These are phyloP conservation scores for Rhadinocentrus ornatus DNA, from an alignment of 2,797 vertebrate genomes.

Conservation along the genomic window DNA sequence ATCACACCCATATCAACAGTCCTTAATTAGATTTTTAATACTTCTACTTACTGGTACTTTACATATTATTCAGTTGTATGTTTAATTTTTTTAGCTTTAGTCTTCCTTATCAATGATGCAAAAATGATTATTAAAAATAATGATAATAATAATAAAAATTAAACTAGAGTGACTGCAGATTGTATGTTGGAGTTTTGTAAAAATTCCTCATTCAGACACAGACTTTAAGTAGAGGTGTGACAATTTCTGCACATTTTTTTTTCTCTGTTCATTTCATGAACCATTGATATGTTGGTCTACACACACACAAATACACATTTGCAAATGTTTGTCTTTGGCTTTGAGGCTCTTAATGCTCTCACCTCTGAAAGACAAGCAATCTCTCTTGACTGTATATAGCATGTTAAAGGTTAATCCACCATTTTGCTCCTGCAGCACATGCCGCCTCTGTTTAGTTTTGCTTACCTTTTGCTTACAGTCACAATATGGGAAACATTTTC, in stretches of 20 bases:
- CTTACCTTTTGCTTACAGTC: background rate
- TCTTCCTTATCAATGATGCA: too few species aligned
- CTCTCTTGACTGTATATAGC: background rate
- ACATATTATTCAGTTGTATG: too few species aligned
- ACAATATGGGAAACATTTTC: background rate
- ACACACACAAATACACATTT: too few species aligned
- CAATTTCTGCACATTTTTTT: background rate
- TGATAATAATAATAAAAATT: too few species aligned
- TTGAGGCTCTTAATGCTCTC: background rate
- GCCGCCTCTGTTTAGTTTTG: background rate
- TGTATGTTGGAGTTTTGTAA: background rate
- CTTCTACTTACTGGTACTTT: too few species aligned
- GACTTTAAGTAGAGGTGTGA: background rate
- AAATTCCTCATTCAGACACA: background rate
- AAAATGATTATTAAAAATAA: too few species aligned
- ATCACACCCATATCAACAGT: too few species aligned
- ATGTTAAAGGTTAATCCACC: background rate
- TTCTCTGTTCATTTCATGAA: background rate
- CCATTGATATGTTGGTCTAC: background rate
- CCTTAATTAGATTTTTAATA: too few species aligned
- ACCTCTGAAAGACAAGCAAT: background rate
- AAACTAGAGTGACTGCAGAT: too few species aligned
- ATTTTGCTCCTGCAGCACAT: background rate
- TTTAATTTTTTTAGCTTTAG: too few species aligned
- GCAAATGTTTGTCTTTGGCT: background rate